These are phyloP conservation scores for Argyra leucocephala DNA, from an alignment of 2,888 invertebrate species.

Conservation along the genomic window DNA sequence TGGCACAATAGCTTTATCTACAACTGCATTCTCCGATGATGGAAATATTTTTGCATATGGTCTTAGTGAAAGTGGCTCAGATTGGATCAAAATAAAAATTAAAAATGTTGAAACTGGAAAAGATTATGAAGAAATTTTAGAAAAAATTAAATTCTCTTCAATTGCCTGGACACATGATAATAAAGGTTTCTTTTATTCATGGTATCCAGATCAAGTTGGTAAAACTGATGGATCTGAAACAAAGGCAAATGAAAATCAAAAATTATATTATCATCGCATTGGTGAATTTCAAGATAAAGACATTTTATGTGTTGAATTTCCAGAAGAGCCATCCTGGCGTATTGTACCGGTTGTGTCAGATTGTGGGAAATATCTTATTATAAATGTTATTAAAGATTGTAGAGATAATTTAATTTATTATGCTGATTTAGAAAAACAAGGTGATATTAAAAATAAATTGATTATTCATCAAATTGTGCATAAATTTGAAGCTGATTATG, in stretches of 20 bases:
- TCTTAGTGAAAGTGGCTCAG: slow-evolving; percentile 85
- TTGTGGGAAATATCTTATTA: slow-evolving; percentile 81
- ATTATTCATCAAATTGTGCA: slow-evolving; percentile 71
- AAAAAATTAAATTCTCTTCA: slow-evolving; percentile 83
- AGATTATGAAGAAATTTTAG: slow-evolving; percentile 80
- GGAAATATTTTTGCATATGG: slow-evolving; percentile 85
- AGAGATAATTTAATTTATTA: slow-evolving; percentile 84
- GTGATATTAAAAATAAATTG: slow-evolving; percentile 55
- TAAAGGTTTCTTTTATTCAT: slow-evolving; percentile 89
- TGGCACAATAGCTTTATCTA: slow-evolving; percentile 73
- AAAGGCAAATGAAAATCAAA: slow-evolving; percentile 76
- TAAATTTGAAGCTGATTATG: slow-evolving; percentile 87
- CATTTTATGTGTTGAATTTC: slow-evolving; percentile 78
- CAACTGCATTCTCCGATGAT: slow-evolving; percentile 76
- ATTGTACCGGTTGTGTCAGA: slow-evolving; percentile 78
- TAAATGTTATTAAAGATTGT: slow-evolving; percentile 77
- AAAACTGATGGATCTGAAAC: slow-evolving; percentile 90
- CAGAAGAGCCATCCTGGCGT: slow-evolving; percentile 83
- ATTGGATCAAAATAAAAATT: slow-evolving; percentile 87
- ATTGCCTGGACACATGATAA: slow-evolving; percentile 94
- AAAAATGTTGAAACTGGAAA: slow-evolving; percentile 63
- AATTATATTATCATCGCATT: slow-evolving; percentile 83
- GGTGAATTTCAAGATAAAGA: slow-evolving; percentile 80
- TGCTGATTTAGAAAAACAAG: slow-evolving; percentile 60
- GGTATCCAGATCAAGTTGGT: slow-evolving; percentile 70